Percentiles rank a stretch among this genome's conserved stretches.
Evolutionary conservation across 1,140 invertebrate species (phyloP).

Genomic region (Paraescarpia echinospica): DNA sequence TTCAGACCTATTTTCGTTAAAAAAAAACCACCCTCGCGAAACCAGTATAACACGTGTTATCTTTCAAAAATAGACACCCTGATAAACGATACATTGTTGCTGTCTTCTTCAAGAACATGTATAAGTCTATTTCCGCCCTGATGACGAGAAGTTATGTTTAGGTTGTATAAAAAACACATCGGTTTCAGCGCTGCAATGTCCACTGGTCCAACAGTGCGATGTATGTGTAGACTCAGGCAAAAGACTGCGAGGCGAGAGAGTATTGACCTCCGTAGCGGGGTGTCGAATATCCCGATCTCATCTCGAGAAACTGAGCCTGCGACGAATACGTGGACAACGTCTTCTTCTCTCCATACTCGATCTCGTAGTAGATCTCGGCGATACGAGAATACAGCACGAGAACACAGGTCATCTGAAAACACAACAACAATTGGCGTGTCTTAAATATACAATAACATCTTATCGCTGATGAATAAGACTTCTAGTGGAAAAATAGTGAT

Average conservation of each 20-base stretch:
- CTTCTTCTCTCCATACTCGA: conserved; percentile 12
- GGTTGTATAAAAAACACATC: no score
- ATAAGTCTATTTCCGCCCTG: no score
- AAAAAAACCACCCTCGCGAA: no score
- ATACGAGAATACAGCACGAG: conserved; percentile 18
- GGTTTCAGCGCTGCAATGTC: background rate
- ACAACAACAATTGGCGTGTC: background rate
- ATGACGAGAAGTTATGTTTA: no score
- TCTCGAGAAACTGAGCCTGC: background rate
- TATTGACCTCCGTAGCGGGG: background rate
- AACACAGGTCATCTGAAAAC: background rate
- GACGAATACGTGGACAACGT: background rate
- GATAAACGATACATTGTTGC: no score
- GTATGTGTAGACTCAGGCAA: background rate
- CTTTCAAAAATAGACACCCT: no score
- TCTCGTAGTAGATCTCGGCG: conserved; percentile 18
- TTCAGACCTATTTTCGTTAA: no score
- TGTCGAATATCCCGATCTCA: conserved; percentile 15
- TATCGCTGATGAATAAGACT: background rate
- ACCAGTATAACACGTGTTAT: no score
- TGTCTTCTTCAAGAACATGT: no score
- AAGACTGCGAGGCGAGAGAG: background rate
- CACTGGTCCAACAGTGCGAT: background rate
- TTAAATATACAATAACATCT: background rate
- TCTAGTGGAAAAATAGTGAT: background rate